Conservation (phyloP, 2,797 vertebrate species). For the Fistularia tabacaria region DNA sequence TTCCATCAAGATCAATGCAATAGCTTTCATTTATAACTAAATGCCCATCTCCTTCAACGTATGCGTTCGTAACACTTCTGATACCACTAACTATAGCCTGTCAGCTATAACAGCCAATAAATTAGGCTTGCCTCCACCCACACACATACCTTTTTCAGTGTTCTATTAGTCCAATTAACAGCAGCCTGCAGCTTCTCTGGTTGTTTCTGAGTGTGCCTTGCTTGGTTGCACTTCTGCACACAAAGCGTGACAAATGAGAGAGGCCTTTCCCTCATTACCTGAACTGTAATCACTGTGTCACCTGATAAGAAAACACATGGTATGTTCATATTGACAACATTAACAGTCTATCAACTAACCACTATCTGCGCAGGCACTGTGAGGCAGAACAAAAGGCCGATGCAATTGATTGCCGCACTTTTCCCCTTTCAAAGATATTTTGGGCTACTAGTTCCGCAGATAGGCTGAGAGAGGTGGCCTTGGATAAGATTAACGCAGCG, state of each 20-base stretch:
- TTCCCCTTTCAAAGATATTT: conserved; percentile 25
- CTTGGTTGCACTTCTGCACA: conserved; percentile 32
- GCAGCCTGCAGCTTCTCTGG: conserved; percentile 30
- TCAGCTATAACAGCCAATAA: too few relatives aligned
- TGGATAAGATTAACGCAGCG: background rate
- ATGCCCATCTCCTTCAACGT: too few relatives aligned
- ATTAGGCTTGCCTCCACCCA: background rate
- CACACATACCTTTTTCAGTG: conserved; percentile 30
- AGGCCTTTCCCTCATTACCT: conserved; percentile 58
- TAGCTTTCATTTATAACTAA: too few relatives aligned
- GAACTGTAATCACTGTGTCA: conserved; percentile 56
- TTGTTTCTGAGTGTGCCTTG: conserved; percentile 30
- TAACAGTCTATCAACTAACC: conserved; percentile 16
- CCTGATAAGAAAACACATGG: conserved; percentile 55
- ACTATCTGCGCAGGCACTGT: conserved; percentile 14
- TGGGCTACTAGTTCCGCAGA: background rate
- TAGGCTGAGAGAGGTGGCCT: background rate
- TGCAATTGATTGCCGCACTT: conserved; percentile 31
- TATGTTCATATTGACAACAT: conserved; percentile 51
- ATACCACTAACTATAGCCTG: too few relatives aligned
- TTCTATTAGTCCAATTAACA: conserved; percentile 38
- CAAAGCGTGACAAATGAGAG: conserved; percentile 60
- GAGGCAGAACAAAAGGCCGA: conserved; percentile 23
- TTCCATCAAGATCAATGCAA: too few relatives aligned
- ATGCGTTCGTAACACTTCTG: too few relatives aligned